Evolutionary conservation across 2,888 invertebrate species (phyloP), one percentile per base, ranked within the genome.

Genomic region (Agrochola lota): DNA sequence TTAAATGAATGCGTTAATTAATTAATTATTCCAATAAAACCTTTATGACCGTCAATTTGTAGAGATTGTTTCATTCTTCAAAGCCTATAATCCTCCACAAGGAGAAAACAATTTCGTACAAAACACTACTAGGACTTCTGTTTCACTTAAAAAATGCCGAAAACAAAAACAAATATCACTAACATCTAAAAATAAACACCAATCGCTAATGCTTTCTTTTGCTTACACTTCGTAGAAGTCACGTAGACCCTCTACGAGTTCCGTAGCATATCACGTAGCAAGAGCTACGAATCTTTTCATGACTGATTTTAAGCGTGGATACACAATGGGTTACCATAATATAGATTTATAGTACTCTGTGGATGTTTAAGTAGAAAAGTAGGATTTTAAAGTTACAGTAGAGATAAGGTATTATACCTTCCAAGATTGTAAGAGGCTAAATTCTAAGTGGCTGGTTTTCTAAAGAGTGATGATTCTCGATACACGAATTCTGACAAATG

Each of bases 201-300:
- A 35, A 35, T 35, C 35, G 3, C 60, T 17, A 68, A 72, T 57
- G 26, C 67, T 78, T 78, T 85, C 67, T 75, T 70, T 63, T 71
- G 26, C 73, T 74, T 35, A 40, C 59, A 52, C 30, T 74, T 9
- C 70, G 77, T 74, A 79, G 79, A 40, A 70, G 77, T 77, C 83
- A 83, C 84, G 85, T 85, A 85, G 85, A 52, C 59, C 63, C 17
- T 71, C 85, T 85, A 85, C 86, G 84, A 73, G 49, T 17, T 49
- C 11, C 84, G 85, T 86, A 85, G 85, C 85, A 64, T 15, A 64
- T 85, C 80, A 80, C 85, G 85, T 85, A 85, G 85, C 86, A 67
- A 68, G 43, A n/a, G 86, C 84, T 85, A 86, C 85, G 85, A 85
- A 49, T n/a, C n/a, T 71, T 75, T 82, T 66, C 35, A 64, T 60